Evolutionary conservation across 1,140 invertebrate genomes (phyloP).

Genomic region (Chrysopa pallens): DNA sequence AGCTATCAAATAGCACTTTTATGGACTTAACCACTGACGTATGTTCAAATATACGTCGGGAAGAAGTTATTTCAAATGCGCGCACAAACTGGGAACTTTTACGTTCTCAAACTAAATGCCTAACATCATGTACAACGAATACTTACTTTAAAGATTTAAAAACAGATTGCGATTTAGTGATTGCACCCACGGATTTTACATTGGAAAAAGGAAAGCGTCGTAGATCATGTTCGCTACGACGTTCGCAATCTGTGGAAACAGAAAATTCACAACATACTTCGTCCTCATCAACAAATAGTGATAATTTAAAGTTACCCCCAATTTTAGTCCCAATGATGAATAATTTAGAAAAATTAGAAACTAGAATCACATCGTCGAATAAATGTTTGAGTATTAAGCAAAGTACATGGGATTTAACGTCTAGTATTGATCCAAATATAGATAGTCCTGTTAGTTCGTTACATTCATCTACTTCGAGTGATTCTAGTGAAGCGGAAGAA

Average conservation of each 20-base stretch:
- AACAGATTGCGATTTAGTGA: slow-evolving; percentile 17
- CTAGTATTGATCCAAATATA: slow-evolving; percentile 42
- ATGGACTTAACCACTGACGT: slow-evolving; percentile 45
- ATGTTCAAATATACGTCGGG: slow-evolving; percentile 42
- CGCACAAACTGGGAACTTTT: slow-evolving; percentile 64
- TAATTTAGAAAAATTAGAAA: slow-evolving; percentile 13
- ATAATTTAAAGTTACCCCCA: slow-evolving; percentile 40
- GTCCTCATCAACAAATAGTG: slow-evolving; percentile 27
- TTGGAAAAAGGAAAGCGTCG: background rate
- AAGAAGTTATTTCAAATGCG: slow-evolving; percentile 64
- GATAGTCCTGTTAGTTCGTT: slow-evolving; percentile 44
- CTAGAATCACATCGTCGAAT: slow-evolving; percentile 6
- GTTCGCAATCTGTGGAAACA: slow-evolving; percentile 34
- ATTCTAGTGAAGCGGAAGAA: slow-evolving; percentile 27
- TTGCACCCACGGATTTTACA: slow-evolving; percentile 10
- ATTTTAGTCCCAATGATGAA: slow-evolving; percentile 42
- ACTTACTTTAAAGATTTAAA: slow-evolving; percentile 12
- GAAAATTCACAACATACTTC: slow-evolving; percentile 27
- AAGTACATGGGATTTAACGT: slow-evolving; percentile 30
- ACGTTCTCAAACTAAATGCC: slow-evolving; percentile 42
- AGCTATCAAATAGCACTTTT: slow-evolving; percentile 44
- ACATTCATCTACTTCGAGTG: slow-evolving; percentile 11
- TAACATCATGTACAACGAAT: slow-evolving; percentile 12
- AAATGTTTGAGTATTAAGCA: background rate
- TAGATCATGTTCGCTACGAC: slow-evolving; percentile 12